Base-by-base conservation (phyloP, 2,888 invertebrate species). In the Pristionchus japonicus region DNA sequence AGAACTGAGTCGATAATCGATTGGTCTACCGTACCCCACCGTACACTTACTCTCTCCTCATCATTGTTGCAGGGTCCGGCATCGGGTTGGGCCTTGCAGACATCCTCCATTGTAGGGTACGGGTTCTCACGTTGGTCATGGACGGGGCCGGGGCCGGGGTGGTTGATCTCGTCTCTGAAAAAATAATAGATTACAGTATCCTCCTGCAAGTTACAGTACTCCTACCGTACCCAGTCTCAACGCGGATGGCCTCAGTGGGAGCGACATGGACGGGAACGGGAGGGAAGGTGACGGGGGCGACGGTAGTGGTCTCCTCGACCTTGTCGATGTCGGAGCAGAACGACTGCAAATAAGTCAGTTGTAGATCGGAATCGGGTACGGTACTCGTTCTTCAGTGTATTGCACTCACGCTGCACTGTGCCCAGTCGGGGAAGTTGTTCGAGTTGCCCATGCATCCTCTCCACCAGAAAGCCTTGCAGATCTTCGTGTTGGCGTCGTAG, bases 51-150 rank as follows among this genome's bases (percentile, higher is more conserved):
- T 37, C 34, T 77, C 52, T 97, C 96, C 93, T 96, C 96, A 94
- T 97, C 97, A 3, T 96, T 96, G 88, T 96, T 96, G 94, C 98
- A 98, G 0, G 97, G 96, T 0, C 98, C 98, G 85, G 96, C 95
- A 61, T 93, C 93, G 40, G 91, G 90, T 7, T 93, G 92, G 70
- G 90, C 88, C 27, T 90, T 92, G 89, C 93, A 93, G 86, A 92
- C 89, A 57, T 91, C 91, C 88, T 92, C 92, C 89, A 91, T 91
- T 13, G 92, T 89, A 67, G 20, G 23, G 31, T 9, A n/a, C 13
- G 67, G 43, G n/a, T 86, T 86, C 64, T 20, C 43, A 6, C 64
- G 23, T 3, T 49, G 74, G 9, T 3, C 83, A 15, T 9, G 49
- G 31, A 27, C 11, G 37, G 31, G 37, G 31, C 20, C 57, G 43